These are phyloP conservation scores for Lepisosteus oculatus DNA, from an alignment of 2,113 vertebrate genomes.

Conservation along the genomic window DNA sequence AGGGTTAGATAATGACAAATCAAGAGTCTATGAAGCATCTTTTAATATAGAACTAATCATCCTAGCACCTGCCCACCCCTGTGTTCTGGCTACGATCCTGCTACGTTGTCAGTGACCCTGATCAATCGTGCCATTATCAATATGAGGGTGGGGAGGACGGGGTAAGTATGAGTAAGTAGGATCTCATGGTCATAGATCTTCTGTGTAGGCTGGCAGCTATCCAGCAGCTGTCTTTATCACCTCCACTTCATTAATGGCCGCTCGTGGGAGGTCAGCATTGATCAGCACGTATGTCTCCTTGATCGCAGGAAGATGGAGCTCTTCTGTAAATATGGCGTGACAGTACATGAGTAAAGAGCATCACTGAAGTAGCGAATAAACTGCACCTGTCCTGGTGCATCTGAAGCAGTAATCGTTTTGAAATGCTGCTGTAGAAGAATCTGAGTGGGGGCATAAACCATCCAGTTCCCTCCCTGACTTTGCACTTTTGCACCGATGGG, in stretches of 20 bases:
- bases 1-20: not conserved
- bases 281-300: not conserved
- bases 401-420: too few relatives aligned
- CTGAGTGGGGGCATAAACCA: too few relatives aligned
- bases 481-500: not conserved
- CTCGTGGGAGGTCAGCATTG: slow-evolving; percentile 17
- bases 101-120: not conserved
- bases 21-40: slow-evolving; percentile 6
- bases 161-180: not conserved
- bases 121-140: not conserved
- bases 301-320: not conserved
- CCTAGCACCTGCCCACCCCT: not conserved
- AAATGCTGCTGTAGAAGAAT: too few relatives aligned
- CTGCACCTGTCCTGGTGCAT: too few relatives aligned
- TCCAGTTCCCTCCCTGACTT: not conserved
- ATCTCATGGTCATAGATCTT: slow-evolving; percentile 6
- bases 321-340: slow-evolving; percentile 1
- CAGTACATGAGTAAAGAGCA: not conserved
- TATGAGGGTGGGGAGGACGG: not conserved
- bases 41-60: slow-evolving; percentile 17
- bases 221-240: slow-evolving; percentile 1
- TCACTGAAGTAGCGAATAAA: too few relatives aligned
- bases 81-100: slow-evolving; percentile 1
- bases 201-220: slow-evolving; percentile 8
- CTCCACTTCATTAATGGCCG: slow-evolving; percentile 20